phyloP scores from a whole-genome alignment of 2,113 vertebrate species.

The Rhagologus leucostigma region DNA sequence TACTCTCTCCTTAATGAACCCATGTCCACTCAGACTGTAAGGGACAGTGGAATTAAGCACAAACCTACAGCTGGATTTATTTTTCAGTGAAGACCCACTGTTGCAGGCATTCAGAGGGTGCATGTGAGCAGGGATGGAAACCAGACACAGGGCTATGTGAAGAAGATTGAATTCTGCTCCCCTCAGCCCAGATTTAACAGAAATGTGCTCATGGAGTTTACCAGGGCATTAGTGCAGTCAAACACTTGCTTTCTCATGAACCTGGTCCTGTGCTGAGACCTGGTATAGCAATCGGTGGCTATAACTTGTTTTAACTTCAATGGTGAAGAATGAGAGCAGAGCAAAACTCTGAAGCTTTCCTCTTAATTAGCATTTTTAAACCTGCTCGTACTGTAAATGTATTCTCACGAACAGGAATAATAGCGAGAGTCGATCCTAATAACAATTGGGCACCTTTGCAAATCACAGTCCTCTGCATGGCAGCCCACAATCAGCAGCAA shows the following conservation, averaged over 20 bases:
- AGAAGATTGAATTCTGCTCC: background rate
- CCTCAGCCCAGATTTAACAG: background rate
- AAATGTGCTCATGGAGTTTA: background rate
- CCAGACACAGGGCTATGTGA: background rate
- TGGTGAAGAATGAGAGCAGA: background rate
- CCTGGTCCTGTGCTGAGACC: background rate
- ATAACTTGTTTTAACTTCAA: background rate
- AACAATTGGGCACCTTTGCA: background rate
- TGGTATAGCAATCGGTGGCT: background rate
- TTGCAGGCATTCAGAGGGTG: background rate
- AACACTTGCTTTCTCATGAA: background rate
- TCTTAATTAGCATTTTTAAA: background rate
- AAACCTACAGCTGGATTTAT: background rate
- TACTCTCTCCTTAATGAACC: background rate
- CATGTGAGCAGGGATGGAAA: background rate
- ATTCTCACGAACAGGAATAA: background rate
- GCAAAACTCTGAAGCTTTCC: background rate
- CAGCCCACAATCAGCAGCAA: background rate
- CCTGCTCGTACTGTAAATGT: background rate
- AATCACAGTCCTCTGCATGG: constrained; percentile 3
- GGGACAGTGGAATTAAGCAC: background rate
- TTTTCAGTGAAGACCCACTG: background rate
- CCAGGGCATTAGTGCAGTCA: background rate
- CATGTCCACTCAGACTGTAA: too few relatives aligned
- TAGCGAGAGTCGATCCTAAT: background rate